Evolutionary conservation across 2,113 vertebrate genomes (phyloP).

Genomic region (Felis chaus): DNA sequence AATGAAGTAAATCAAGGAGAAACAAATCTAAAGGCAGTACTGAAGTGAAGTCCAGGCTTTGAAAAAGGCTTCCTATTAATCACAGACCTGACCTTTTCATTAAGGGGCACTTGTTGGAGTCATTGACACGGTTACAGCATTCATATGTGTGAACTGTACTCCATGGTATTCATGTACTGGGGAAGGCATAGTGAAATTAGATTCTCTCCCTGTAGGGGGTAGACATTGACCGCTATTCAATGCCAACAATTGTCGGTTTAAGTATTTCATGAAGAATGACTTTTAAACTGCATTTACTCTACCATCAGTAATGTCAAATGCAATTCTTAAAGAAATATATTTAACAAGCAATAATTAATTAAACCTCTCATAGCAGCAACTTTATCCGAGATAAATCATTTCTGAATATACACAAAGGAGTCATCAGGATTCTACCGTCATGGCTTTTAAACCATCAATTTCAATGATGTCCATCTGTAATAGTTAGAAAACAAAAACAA

Average conservation of each 20-base stretch:
- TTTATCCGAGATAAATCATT: conserved; percentile 69
- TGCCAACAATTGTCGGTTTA: conserved; percentile 73
- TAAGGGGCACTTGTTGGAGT: conserved; percentile 73
- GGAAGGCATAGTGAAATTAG: conserved; percentile 83
- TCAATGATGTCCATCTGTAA: conserved; percentile 73
- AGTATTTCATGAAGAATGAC: conserved; percentile 69
- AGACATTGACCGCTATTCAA: conserved; percentile 82
- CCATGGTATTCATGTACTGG: conserved; percentile 30
- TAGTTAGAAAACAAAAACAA: conserved; percentile 67
- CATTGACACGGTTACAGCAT: conserved; percentile 61
- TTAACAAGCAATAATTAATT: conserved; percentile 76
- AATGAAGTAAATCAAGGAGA: conserved; percentile 65
- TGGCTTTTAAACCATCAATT: conserved; percentile 75
- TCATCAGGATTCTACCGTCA: conserved; percentile 66
- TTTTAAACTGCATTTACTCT: conserved; percentile 69
- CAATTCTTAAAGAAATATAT: conserved; percentile 70
- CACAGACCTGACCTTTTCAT: conserved; percentile 75
- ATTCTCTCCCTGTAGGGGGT: conserved; percentile 87
- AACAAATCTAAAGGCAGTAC: conserved; percentile 46
- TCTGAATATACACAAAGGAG: conserved; percentile 75
- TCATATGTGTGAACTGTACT: conserved; percentile 58
- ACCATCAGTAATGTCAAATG: conserved; percentile 68
- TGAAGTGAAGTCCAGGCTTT: conserved; percentile 68
- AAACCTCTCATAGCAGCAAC: conserved; percentile 74
- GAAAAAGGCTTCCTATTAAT: conserved; percentile 80